Evolutionary conservation across 2,113 vertebrate genomes (phyloP), one percentile per base, ranked within the genome.

Genomic region (Poeciliopsis retropinna): DNA sequence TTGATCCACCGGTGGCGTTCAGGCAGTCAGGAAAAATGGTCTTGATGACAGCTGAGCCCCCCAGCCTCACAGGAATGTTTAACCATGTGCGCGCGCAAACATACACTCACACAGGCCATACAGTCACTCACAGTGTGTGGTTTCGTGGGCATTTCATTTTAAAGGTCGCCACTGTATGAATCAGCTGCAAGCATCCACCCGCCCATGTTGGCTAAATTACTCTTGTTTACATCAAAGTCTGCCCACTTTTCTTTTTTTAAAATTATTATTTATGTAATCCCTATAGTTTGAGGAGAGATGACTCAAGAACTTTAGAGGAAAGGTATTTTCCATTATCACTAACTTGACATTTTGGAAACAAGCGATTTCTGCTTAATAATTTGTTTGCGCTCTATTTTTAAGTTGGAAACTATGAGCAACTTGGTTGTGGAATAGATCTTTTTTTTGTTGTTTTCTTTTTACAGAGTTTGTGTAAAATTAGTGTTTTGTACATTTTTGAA

Each of bases 11-110:
- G 78, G 78, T 80, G 89, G 89, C 88, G 90, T 88, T 89, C 78
- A 25, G 65, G 65, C 11, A 15, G 47, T 44, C 86, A 72, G 86
- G 72, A 87, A 92, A 37, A 92, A 92, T 90, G 94, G 87, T 86
- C 79, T 74, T 14, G 79, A 75, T 81, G 80, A 91, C 92, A 94
- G 92, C 91, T 93, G 89, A 93, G 84, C 67, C 85, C 75, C 80
- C 89, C 87, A 87, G 90, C 77, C 74, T 77, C 3, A 72, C 70
- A 85, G 88, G 92, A 93, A 94, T 94, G 90, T 78, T 72, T 60
- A 78, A 85, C 87, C 84, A 86, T 29, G 76, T 79, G 67, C 76
- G 29, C 30, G 32, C 64, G 77, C 51, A 54, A 57, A 65, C 64
- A 73, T 67, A 47, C 17, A 22, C 39, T 67, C 62, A 72, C 64